Conservation (phyloP, 2,797 vertebrate species). For the Champsocephalus esox region DNA sequence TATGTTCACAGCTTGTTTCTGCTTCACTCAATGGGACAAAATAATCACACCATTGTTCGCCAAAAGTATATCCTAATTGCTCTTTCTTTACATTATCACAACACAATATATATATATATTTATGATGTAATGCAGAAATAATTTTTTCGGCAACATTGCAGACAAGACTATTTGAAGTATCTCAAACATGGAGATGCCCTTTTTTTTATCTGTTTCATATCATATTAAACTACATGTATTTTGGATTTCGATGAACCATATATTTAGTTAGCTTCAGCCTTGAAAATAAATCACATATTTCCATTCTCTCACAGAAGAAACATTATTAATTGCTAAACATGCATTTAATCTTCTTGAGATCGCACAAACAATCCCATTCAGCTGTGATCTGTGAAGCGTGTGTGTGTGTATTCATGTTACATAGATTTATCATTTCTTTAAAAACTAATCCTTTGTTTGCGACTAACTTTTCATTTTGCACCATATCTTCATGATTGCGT, state of each 20-base stretch:
- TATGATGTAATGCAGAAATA: not conserved
- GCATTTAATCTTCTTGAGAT: not conserved
- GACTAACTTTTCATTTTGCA: not conserved
- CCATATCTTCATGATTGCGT: not conserved
- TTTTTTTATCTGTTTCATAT: too few species aligned
- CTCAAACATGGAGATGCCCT: too few species aligned
- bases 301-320: not conserved
- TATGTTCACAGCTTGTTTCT: not conserved
- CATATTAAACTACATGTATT: too few species aligned
- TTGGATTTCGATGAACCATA: too few species aligned
- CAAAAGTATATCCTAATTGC: not conserved
- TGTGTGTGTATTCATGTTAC: not conserved
- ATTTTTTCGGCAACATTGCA: too few species aligned
- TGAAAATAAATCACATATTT: not conserved
- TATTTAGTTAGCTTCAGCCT: too few species aligned
- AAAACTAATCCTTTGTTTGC: not conserved
- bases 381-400: not conserved
- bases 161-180: too few species aligned
- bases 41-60: not conserved
- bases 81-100: not conserved
- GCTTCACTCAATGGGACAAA: not conserved
- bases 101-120: not conserved
- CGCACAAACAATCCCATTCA: not conserved
- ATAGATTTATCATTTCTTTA: not conserved
- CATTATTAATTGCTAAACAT: too few species aligned